Base-by-base conservation (phyloP, 1,140 invertebrate genomes). In the Drosophila saltans region DNA sequence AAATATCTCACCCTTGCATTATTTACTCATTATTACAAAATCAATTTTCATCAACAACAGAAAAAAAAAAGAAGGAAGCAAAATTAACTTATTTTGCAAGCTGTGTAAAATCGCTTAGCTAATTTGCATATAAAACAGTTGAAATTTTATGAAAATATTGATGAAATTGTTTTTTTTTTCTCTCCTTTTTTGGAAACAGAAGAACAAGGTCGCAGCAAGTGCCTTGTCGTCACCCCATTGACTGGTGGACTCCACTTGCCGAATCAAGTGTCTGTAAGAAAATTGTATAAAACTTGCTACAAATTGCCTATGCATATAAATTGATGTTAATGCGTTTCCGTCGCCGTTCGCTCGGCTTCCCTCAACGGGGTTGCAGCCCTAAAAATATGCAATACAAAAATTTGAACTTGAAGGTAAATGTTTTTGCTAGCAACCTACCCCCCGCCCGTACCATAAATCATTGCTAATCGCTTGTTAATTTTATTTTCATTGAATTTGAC, bases 261-360 rank as follows among this genome's bases (percentile, higher is more conserved):
- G 74, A 92, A 82, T 92, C 91, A 92, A 92, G 89, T 92, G 85
- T 77, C 64, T 88, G 81, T 85, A 91, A 90, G 81, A 91, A 36
- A 92, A 92, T 92, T 90, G 73, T 89, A 71, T 92, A 92, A 92
- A 92, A 92, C 89, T 86, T 83, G 75, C 82, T 91, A 75, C 76
- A 92, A 89, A 91, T 91, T 91, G 90, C 80, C 90, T 92, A 86
- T 92, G 91, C 91, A 92, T 92, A 92, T 92, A 92, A 92, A 92
- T 92, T 91, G 88, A 80, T 62, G 91, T 91, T 92, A 91, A 92
- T 92, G 81, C 84, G 48, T 9, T 56, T 41, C 41, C 63, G 16
- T 9, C 59, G 48, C 41, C 63, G 16, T 16, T 66, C 40, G 56
- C 21, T 72, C 41, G 7, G 6, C 16, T 1, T 36, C 8, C 4